A percentile compares a stretch with the other conserved stretches of the same genome.
These are phyloP conservation scores for Hylomyscus alleni DNA, from an alignment of 2,797 vertebrate species.

Conservation along the genomic window DNA sequence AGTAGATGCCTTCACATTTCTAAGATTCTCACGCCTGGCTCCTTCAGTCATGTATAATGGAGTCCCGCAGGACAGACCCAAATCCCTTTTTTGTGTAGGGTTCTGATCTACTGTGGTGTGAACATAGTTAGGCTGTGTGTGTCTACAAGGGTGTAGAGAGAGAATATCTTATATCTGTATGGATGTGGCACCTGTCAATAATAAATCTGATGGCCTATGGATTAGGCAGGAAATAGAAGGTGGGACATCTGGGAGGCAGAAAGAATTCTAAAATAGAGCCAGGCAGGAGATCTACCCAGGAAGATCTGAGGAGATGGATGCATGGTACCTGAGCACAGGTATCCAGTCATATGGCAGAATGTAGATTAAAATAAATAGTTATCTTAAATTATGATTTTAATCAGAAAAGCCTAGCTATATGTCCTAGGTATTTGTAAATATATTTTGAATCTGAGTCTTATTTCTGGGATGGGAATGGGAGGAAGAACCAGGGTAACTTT, in stretches of 20 bases:
- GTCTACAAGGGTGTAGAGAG: not conserved
- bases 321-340: not conserved
- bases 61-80: slow-evolving; percentile 10
- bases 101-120: not conserved
- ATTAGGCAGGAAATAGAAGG: not conserved
- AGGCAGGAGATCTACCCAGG: not conserved
- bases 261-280: not conserved
- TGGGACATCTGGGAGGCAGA: not conserved
- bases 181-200: not conserved
- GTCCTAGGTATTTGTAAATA: not conserved
- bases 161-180: not conserved
- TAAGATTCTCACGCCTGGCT: slow-evolving; percentile 12
- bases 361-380: not conserved
- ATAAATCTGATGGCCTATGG: not conserved
- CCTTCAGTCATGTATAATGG: not conserved
- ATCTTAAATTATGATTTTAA: not conserved
- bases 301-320: not conserved
- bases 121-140: not conserved
- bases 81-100: not conserved
- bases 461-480: not conserved
- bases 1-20: slow-evolving; percentile 30
- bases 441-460: not conserved
- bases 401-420: not conserved
- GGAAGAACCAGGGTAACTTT: not conserved
- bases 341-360: not conserved